Evolutionary conservation across 2,113 vertebrate genomes (phyloP).

Genomic region (Pelusios castaneus): DNA sequence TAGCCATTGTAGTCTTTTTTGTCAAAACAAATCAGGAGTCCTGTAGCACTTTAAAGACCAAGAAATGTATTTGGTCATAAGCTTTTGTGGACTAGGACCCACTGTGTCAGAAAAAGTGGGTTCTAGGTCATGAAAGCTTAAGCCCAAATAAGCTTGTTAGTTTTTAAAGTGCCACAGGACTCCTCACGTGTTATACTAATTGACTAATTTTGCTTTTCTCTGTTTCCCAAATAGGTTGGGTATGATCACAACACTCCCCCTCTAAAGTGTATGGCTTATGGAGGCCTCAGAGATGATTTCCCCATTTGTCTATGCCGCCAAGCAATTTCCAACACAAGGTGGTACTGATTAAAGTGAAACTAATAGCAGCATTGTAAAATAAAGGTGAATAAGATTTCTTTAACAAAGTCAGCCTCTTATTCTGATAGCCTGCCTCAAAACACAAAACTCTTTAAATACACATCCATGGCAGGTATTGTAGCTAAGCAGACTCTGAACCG

Average conservation of each 20-base stretch:
- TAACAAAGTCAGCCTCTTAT: not conserved
- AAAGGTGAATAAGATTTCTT: not conserved
- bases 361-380: too few relatives aligned
- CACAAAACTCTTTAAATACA: not conserved
- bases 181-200: too few relatives aligned
- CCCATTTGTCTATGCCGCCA: not conserved
- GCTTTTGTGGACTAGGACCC: too few relatives aligned
- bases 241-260: not conserved
- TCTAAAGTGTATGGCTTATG: not conserved
- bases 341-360: too few relatives aligned
- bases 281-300: not conserved
- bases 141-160: too few relatives aligned
- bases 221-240: not conserved
- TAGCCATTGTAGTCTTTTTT: too few relatives aligned
- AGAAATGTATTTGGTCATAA: too few relatives aligned
- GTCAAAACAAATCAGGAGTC: too few relatives aligned
- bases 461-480: not conserved
- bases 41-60: too few relatives aligned
- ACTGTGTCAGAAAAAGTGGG: too few relatives aligned
- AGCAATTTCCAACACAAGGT: not conserved
- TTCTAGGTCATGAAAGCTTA: too few relatives aligned
- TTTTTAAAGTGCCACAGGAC: too few relatives aligned
- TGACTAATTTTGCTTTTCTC: not conserved
- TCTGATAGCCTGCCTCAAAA: not conserved
- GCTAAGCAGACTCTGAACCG: not conserved